phyloP scores from a whole-genome alignment of 2,797 vertebrate genomes.

The Centropyge bicolor region DNA sequence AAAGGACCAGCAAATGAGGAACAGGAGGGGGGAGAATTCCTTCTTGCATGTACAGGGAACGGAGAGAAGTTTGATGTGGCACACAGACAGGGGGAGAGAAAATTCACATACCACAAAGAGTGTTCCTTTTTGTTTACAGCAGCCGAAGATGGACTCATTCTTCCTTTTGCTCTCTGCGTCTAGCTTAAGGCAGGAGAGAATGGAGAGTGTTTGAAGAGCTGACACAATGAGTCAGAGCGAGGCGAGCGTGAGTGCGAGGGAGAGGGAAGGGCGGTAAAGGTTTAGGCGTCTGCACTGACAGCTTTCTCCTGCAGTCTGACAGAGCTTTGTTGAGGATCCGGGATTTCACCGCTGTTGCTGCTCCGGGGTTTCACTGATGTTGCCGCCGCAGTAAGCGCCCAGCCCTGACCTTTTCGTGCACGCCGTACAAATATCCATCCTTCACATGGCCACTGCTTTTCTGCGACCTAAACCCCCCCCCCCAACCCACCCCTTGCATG shows the following conservation, averaged over 20 bases:
- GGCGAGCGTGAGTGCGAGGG: slow-evolving; percentile 57
- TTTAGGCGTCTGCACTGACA: slow-evolving; percentile 71
- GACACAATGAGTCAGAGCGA: slow-evolving; percentile 75
- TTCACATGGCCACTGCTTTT: slow-evolving; percentile 25
- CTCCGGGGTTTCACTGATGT: slow-evolving; percentile 61
- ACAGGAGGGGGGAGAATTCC: slow-evolving; percentile 8
- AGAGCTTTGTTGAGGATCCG: slow-evolving; percentile 69
- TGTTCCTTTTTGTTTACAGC: slow-evolving; percentile 72
- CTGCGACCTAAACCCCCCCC: background rate
- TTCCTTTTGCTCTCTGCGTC: slow-evolving; percentile 59
- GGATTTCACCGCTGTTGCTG: slow-evolving; percentile 52
- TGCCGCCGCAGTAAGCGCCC: slow-evolving; percentile 47
- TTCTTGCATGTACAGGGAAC: slow-evolving; percentile 5
- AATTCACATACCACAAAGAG: slow-evolving; percentile 53
- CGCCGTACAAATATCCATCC: slow-evolving; percentile 54
- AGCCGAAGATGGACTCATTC: slow-evolving; percentile 64
- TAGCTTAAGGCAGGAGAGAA: slow-evolving; percentile 66
- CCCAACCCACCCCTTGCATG: no score
- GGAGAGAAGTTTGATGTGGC: slow-evolving; percentile 57
- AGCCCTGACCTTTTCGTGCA: slow-evolving; percentile 67
- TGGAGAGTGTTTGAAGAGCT: slow-evolving; percentile 71
- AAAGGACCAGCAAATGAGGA: slow-evolving; percentile 46
- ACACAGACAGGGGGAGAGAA: slow-evolving; percentile 30
- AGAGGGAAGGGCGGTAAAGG: slow-evolving; percentile 65
- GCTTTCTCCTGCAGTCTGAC: slow-evolving; percentile 75